Evolutionary conservation across 2,797 vertebrate genomes (phyloP).

Genomic region (Cryptoblepharus egeriae): DNA sequence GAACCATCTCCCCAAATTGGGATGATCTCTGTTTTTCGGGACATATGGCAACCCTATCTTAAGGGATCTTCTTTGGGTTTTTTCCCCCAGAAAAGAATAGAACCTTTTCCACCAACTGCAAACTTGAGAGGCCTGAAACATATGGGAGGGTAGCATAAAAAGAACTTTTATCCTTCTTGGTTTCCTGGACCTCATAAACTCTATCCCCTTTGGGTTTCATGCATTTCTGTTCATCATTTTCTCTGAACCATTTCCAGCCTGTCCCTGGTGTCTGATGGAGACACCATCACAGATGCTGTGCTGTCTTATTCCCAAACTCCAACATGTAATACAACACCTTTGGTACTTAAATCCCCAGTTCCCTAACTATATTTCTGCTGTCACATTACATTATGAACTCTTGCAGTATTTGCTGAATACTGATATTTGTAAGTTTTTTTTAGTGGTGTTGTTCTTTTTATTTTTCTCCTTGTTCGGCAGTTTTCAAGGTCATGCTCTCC

Average conservation of each 20-base stretch:
- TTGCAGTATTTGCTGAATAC: background rate
- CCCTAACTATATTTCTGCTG: constrained; percentile 23
- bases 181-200: background rate
- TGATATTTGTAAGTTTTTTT: background rate
- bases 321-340: background rate
- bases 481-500: constrained; percentile 5
- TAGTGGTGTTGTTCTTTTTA: background rate
- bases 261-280: background rate
- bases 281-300: background rate
- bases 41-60: no score
- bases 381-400: constrained; percentile 20
- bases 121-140: no score
- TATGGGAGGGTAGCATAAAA: no score
- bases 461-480: background rate
- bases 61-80: no score
- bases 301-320: background rate
- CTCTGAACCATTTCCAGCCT: background rate
- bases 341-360: background rate
- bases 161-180: no score
- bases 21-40: no score
- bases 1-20: no score
- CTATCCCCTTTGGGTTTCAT: background rate
- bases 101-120: no score
- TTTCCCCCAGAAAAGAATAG: no score
- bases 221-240: background rate